Conservation (phyloP, 2,888 invertebrate species). For the Drosophila pseudotalamancana region DNA sequence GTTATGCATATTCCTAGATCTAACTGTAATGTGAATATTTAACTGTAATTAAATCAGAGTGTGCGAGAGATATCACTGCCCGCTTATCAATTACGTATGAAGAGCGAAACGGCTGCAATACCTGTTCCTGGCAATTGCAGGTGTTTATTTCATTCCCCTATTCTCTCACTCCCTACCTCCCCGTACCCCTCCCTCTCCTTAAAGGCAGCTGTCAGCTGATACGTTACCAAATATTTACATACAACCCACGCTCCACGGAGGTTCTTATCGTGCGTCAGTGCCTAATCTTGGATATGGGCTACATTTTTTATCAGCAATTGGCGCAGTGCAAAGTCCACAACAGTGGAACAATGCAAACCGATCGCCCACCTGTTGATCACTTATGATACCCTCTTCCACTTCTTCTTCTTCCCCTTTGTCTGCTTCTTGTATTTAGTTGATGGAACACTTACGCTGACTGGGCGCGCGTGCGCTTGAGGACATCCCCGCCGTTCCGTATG, state of each 20-base stretch:
- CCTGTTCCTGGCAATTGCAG: neutral
- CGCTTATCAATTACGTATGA: neutral
- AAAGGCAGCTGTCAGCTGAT: constrained; percentile 32
- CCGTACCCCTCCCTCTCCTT: too few relatives aligned
- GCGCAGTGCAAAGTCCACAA: constrained; percentile 45
- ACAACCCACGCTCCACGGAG: constrained; percentile 1
- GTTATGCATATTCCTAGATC: too few relatives aligned
- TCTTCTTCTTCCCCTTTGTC: neutral
- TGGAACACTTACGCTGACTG: constrained; percentile 87
- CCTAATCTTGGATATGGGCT: constrained; percentile 13
- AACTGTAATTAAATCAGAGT: neutral
- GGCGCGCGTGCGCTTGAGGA: constrained; percentile 88
- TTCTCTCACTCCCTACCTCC: too few relatives aligned
- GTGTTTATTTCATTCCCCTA: neutral
- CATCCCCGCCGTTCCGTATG: constrained; percentile 87
- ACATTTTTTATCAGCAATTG: constrained; percentile 18
- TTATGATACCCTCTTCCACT: neutral
- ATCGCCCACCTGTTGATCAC: neutral
- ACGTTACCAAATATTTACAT: constrained; percentile 36
- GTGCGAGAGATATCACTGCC: neutral
- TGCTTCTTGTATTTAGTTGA: neutral
- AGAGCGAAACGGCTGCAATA: neutral
- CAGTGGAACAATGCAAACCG: constrained; percentile 12
- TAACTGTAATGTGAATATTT: too few relatives aligned
- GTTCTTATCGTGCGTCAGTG: constrained; percentile 29